Conservation (phyloP, 1,140 invertebrate species). For the Streblospio benedicti region DNA sequence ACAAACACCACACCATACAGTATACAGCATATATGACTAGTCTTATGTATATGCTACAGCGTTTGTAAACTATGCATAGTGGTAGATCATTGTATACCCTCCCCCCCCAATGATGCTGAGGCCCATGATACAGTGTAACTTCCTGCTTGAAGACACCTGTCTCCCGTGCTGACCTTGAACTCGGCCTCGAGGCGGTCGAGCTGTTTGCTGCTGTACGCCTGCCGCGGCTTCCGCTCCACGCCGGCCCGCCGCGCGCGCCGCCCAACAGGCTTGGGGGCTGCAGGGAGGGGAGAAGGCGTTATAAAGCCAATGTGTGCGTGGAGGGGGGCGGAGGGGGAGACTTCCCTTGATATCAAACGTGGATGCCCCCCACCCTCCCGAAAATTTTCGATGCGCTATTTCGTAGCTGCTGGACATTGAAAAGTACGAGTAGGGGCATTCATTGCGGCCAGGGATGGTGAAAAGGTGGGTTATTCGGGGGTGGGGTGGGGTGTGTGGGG, state of each 20-base stretch:
- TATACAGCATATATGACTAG: not conserved
- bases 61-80: not conserved
- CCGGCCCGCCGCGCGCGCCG: conserved; percentile 72
- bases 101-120: not conserved
- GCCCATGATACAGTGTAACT: not conserved
- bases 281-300: conserved; percentile 22
- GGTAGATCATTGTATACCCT: not conserved
- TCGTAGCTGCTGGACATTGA: too few relatives aligned
- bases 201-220: conserved; percentile 90
- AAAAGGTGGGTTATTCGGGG: too few relatives aligned
- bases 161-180: conserved; percentile 61
- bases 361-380: too few relatives aligned
- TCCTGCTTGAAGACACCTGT: not conserved
- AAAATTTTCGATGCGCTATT: too few relatives aligned
- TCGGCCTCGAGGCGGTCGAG: conserved; percentile 80
- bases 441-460: too few relatives aligned
- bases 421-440: too few relatives aligned
- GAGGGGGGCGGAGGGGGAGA: too few relatives aligned
- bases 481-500: too few relatives aligned
- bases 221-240: conserved; percentile 81
- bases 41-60: not conserved
- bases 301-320: too few relatives aligned
- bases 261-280: conserved; percentile 67
- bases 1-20: not conserved
- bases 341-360: too few relatives aligned